These are phyloP conservation scores for Epinephelus cyanopodus DNA, from an alignment of 2,113 vertebrate species.

Conservation along the genomic window DNA sequence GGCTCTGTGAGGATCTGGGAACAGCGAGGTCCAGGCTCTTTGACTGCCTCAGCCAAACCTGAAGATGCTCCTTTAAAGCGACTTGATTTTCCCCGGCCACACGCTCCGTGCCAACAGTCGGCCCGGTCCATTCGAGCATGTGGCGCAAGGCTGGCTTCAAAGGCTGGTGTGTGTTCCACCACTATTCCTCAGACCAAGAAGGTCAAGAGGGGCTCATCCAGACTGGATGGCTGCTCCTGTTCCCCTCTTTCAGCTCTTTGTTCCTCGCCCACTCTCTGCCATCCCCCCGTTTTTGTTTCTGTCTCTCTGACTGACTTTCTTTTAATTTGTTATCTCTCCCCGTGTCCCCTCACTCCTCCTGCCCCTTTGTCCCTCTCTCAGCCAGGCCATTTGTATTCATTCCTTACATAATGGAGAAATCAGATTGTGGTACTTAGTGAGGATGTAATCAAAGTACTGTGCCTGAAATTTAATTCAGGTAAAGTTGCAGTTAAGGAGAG, in stretches of 20 bases:
- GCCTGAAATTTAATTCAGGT: slow-evolving; percentile 60
- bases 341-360: slow-evolving; percentile 7
- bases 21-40: slow-evolving; percentile 35
- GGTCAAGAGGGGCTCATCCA: slow-evolving; percentile 64
- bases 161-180: slow-evolving; percentile 45
- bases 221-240: slow-evolving; percentile 35
- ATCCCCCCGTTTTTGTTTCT: background rate
- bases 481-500: slow-evolving; percentile 55
- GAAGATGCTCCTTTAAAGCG: slow-evolving; percentile 53
- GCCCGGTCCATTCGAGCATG: slow-evolving; percentile 42
- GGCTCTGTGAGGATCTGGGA: slow-evolving; percentile 51
- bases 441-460: slow-evolving; percentile 52
- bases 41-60: slow-evolving; percentile 50
- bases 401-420: slow-evolving; percentile 48
- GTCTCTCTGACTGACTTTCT: slow-evolving; percentile 20
- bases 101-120: slow-evolving; percentile 25
- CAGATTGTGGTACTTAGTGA: slow-evolving; percentile 49
- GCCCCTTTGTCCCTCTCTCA: slow-evolving; percentile 42
- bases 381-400: slow-evolving; percentile 54
- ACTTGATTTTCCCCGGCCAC: slow-evolving; percentile 21
- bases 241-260: slow-evolving; percentile 51
- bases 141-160: slow-evolving; percentile 45
- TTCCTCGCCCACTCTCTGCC: slow-evolving; percentile 32
- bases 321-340: slow-evolving; percentile 44
- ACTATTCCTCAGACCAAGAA: slow-evolving; percentile 43